Base-by-base conservation (phyloP, 2,113 vertebrate species). In the Phaethornis superciliosus region DNA sequence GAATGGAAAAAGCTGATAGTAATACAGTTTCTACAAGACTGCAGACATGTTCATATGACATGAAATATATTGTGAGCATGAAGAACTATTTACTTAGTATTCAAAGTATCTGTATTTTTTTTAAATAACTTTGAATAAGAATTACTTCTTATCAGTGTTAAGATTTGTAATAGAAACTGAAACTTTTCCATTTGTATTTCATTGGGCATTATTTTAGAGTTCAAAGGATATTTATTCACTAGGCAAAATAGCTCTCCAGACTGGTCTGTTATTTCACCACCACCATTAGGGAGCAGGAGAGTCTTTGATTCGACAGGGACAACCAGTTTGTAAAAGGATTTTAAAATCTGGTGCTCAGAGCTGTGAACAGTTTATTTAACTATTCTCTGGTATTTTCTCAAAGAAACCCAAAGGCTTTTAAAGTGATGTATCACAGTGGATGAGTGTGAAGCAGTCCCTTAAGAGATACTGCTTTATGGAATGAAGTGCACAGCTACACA, bases 1-100 rank as follows among this genome's bases (percentile, higher is more conserved):
- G 96, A 97, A 81, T 84, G 21, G 27, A 78, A 91, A 95, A 93
- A 92, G 60, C 88, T 49, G 62, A 30, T 78, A 78, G 70, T 54
- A 92, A 84, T 63, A 95, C 51, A 62, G 49, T 96, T 96, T 94
- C 89, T 90, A 88, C 71, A 94, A 80, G 81, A 72, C 83, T 94
- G 20, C 86, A 97, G 96, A 95, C 83, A 96, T 96, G 85, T 87
- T 76, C 30, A 40, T 94, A 78, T 95, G 85, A 96, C 59, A 85
- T 64, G 54, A 96, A 95, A 91, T 56, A 74, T 30, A 62, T 33
- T 96, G 47, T 75, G 35, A 95, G 52, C 64, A 59, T 79, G 70
- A 95, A 91, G 95, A 65, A 49, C 26, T 85, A 32, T 90, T 96
- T 95, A 76, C 78, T 96, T 95, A 64, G 70, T 96, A 97, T 97